Base-by-base conservation (phyloP, 2,113 vertebrate species). In the Melozone crissalis region DNA sequence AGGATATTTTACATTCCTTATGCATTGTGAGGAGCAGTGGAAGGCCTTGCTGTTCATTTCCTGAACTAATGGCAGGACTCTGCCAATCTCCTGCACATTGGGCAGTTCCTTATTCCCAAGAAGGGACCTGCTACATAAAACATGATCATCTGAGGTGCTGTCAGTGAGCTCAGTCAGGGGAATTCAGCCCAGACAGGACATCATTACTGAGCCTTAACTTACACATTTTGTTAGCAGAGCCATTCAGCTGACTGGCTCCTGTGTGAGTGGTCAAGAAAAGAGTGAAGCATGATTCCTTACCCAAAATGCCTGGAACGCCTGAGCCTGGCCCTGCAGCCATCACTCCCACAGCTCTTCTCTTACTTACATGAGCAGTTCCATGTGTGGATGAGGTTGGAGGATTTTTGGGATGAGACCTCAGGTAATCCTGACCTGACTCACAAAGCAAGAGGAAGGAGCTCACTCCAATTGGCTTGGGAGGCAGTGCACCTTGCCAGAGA, bases 341-440 rank as follows among this genome's bases (percentile, higher is more conserved):
- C 73, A 88, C 46, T 80, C 46, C 67, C 79, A 89, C 68, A 81
- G 65, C 47, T 81, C 35, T 75, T 86, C 43, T 52, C 86, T 71
- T 33, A 51, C 52, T 94, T 84, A 72, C 47, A 92, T 47, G 84
- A 90, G 86, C 51, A 47, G 47, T 46, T 71, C 76, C 47, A 78
- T 0, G 0, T 43, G 84, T 66, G 71, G 54, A 94, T 68, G 58
- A 87, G 52, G 74, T 62, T 89, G 81, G 37, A 89, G n/a, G 69
- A 73, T 62, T 89, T 93, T 91, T 1, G 18, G 57, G 76, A 87
- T 92, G 65, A 92, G 41, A 81, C 52, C 61, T 96, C 73, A 84
- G 76, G 84, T 95, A 95, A 84, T 96, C 73, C 77, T 95, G 93
- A 94, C 91, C 89, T 94, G 86, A 93, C 93, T 84, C 91, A 67